Evolutionary conservation across 2,888 invertebrate species (phyloP).

Genomic region (Torymus auratus): DNA sequence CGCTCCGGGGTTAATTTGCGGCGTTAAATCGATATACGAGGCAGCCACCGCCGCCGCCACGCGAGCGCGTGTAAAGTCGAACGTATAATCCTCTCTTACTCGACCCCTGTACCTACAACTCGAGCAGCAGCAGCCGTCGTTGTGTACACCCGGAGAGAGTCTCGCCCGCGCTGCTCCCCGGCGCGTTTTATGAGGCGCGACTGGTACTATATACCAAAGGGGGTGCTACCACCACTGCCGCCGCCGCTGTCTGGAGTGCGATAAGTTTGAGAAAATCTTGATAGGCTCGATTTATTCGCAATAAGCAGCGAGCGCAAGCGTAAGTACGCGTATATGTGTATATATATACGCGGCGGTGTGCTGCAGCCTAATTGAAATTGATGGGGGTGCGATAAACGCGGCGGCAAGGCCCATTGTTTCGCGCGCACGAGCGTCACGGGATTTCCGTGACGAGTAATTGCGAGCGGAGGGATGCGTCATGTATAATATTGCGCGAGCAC

Average conservation of each 20-base stretch:
- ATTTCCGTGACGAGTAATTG: neutral
- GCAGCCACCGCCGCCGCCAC: neutral
- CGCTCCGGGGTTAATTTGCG: constrained; percentile 54
- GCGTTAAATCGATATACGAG: constrained; percentile 55
- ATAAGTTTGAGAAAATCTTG: constrained; percentile 50
- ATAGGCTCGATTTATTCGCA: constrained; percentile 53
- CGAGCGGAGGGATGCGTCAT: neutral
- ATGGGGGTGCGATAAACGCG: constrained; percentile 15
- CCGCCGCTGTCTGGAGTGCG: neutral
- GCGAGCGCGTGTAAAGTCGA: constrained; percentile 5
- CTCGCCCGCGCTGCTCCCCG: neutral
- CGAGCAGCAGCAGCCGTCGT: neutral
- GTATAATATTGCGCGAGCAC: too few species aligned
- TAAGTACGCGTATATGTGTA: too few species aligned
- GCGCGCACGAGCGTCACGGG: neutral
- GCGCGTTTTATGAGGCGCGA: constrained; percentile 19
- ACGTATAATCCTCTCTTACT: constrained; percentile 31
- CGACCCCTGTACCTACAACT: neutral
- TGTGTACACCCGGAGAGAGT: neutral
- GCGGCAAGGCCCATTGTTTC: neutral
- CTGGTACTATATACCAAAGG: neutral
- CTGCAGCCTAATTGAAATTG: constrained; percentile 46
- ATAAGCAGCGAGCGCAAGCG: constrained; percentile 1
- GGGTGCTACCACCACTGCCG: neutral
- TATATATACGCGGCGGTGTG: too few species aligned